Conservation (phyloP, 2,888 invertebrate genomes). For the Leuctra nigra region DNA sequence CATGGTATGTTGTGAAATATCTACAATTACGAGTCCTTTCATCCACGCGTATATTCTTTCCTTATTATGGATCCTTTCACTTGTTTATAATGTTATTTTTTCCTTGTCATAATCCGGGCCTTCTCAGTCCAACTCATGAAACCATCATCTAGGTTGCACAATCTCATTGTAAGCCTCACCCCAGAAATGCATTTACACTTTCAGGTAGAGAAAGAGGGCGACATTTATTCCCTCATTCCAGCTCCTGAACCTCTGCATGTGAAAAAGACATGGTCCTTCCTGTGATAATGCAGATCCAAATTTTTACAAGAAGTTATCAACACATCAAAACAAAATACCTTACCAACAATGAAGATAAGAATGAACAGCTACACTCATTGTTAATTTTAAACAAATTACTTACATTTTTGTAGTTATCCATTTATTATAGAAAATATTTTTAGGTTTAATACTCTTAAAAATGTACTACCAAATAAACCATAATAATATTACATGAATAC, state of each 20-base stretch:
- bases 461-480: no score
- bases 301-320: no score
- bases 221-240: slow-evolving; percentile 4
- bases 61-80: neutral
- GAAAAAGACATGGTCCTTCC: slow-evolving; percentile 7
- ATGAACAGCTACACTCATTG: no score
- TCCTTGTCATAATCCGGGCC: neutral
- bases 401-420: no score
- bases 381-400: no score
- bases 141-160: neutral
- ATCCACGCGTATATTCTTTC: neutral
- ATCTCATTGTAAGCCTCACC: no score
- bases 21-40: neutral
- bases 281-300: neutral
- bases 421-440: no score
- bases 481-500: no score
- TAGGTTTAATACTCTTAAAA: no score
- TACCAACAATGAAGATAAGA: no score
- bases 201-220: slow-evolving; percentile 1
- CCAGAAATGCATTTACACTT: no score
- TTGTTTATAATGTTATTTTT: neutral
- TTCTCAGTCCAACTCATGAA: neutral
- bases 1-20: slow-evolving; percentile 60
- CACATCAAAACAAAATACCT: no score
- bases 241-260: slow-evolving; percentile 4